Conservation (phyloP, 1,140 invertebrate species). For the Penaeus indicus region DNA sequence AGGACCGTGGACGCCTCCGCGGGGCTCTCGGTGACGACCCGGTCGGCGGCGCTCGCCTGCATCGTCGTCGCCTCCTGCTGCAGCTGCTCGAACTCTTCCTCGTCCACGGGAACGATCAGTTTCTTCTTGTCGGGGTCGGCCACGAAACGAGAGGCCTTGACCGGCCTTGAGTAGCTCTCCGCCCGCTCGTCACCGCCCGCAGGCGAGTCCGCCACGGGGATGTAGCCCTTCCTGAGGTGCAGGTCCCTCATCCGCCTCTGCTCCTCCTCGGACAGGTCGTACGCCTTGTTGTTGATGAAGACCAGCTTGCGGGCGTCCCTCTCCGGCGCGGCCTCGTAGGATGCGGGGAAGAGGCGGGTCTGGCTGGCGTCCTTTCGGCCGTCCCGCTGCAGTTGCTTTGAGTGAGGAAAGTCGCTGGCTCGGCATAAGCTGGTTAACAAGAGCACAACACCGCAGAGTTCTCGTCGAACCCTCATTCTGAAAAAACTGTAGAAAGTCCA, state of each 20-base stretch:
- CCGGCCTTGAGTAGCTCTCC: background rate
- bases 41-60: background rate
- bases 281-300: constrained; percentile 42
- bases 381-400: background rate
- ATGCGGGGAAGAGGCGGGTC: background rate
- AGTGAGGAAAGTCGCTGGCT: background rate
- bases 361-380: background rate
- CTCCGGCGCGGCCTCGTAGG: background rate
- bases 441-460: too few species aligned
- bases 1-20: constrained; percentile 21
- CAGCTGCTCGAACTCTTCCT: constrained; percentile 23
- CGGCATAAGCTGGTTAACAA: too few species aligned
- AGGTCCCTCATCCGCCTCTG: constrained; percentile 20
- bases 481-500: too few species aligned
- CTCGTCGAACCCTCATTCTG: too few species aligned
- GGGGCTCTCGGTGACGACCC: background rate
- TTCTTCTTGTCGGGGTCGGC: constrained; percentile 23
- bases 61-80: background rate
- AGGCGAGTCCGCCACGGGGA: background rate
- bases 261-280: constrained; percentile 10
- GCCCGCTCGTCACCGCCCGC: background rate
- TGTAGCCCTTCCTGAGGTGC: constrained; percentile 32
- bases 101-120: constrained; percentile 37
- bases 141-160: constrained; percentile 28
- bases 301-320: background rate